Conservation (phyloP, 2,888 invertebrate genomes). For the Drosophila glabriapex region DNA sequence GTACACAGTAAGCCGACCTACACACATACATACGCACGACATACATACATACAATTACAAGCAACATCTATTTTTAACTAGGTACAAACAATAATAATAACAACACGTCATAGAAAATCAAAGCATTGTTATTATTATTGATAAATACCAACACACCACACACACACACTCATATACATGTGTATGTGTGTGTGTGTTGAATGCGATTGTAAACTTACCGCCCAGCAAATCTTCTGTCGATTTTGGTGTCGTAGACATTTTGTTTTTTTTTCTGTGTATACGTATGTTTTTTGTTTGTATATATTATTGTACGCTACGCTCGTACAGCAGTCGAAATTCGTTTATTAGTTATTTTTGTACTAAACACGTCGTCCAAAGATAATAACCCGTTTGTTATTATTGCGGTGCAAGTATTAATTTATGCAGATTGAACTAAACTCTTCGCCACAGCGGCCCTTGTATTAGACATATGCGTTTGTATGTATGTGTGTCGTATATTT, state of each 20-base stretch:
- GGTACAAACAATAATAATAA: conserved; percentile 45
- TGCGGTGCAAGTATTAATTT: conserved; percentile 57
- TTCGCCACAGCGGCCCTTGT: conserved; percentile 69
- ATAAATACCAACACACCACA: conserved; percentile 45
- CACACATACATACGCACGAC: background rate
- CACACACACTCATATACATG: conserved; percentile 14
- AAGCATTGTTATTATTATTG: conserved; percentile 64
- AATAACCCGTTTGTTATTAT: conserved; percentile 65
- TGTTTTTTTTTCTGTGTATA: conserved; percentile 55
- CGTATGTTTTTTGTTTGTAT: conserved; percentile 35
- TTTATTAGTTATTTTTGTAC: conserved; percentile 41
- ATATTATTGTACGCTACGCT: conserved; percentile 39
- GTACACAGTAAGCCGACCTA: conserved; percentile 32
- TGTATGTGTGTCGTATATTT: conserved; percentile 20
- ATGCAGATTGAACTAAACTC: conserved; percentile 66
- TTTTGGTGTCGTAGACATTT: conserved; percentile 85
- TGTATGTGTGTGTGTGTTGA: background rate
- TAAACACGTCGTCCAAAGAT: conserved; percentile 64
- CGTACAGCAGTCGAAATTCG: conserved; percentile 35
- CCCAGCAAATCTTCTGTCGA: conserved; percentile 85
- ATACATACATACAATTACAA: conserved; percentile 39
- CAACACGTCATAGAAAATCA: conserved; percentile 41
- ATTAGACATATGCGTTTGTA: conserved; percentile 50
- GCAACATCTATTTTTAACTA: conserved; percentile 60
- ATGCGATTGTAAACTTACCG: conserved; percentile 81